phyloP scores from a whole-genome alignment of 2,797 vertebrate genomes.

The Microchirus variegatus region DNA sequence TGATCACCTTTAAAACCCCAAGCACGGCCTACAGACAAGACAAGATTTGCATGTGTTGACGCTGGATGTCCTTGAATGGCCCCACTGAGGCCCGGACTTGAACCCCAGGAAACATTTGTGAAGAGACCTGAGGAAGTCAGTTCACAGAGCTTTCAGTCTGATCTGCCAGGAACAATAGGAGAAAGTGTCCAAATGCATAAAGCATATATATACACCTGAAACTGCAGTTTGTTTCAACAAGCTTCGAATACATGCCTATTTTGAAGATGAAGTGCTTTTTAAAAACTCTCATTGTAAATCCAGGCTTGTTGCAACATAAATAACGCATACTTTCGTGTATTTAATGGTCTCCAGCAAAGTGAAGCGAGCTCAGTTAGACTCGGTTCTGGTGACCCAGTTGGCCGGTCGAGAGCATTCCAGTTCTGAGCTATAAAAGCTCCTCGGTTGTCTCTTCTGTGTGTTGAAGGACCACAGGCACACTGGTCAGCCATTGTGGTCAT shows the following conservation, averaged over 20 bases:
- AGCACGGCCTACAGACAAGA: not conserved
- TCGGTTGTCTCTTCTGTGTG: slow-evolving; percentile 2
- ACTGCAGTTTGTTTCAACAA: not conserved
- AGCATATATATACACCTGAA: not conserved
- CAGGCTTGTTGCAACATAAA: not conserved
- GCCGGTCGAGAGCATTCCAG: slow-evolving; percentile 19
- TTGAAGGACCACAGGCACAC: not conserved
- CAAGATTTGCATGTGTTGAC: not conserved
- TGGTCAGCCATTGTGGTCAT: not conserved
- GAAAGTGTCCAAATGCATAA: slow-evolving; percentile 1
- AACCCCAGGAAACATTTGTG: slow-evolving; percentile 13
- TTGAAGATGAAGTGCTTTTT: too few species aligned
- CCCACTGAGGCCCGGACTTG: not conserved
- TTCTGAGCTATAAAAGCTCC: slow-evolving; percentile 14
- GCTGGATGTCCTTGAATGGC: slow-evolving; percentile 17
- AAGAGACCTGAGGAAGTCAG: not conserved
- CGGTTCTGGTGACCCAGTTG: slow-evolving; percentile 22
- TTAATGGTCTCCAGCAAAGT: slow-evolving; percentile 4
- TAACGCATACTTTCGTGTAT: not conserved
- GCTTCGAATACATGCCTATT: not conserved
- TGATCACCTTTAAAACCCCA: not conserved
- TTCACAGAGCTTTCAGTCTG: not conserved
- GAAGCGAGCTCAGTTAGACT: slow-evolving; percentile 18
- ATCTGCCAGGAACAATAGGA: slow-evolving; percentile 1
- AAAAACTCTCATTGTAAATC: too few species aligned